These are phyloP conservation scores for Strigamia maritima DNA, from an alignment of 2,888 invertebrate species.

Conservation along the genomic window DNA sequence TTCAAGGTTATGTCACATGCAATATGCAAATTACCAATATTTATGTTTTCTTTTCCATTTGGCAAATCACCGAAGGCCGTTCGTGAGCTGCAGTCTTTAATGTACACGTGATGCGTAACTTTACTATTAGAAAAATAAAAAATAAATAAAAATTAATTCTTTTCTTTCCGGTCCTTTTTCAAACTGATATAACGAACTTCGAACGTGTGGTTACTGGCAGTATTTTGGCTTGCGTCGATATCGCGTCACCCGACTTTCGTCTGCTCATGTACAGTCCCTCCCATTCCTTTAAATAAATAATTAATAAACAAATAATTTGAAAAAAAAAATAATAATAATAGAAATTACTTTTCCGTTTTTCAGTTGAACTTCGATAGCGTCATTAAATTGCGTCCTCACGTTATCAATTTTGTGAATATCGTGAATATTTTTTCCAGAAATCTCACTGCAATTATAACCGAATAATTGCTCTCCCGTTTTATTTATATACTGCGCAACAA, in stretches of 20 bases:
- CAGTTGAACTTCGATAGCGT: constrained; percentile 51
- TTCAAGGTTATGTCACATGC: no score
- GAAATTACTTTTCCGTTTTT: constrained; percentile 53
- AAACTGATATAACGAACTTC: constrained; percentile 49
- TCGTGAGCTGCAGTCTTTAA: constrained; percentile 44
- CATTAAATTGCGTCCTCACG: constrained; percentile 50
- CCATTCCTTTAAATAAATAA: constrained; percentile 60
- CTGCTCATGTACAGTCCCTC: constrained; percentile 70
- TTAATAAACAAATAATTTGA: background rate
- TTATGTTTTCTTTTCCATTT: constrained; percentile 38
- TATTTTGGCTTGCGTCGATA: constrained; percentile 73
- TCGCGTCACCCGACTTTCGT: constrained; percentile 73
- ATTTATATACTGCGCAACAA: constrained; percentile 70
- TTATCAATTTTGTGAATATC: constrained; percentile 59
- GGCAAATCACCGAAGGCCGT: constrained; percentile 37
- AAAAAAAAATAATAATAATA: no score
- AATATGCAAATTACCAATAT: background rate
- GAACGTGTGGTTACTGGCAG: constrained; percentile 61
- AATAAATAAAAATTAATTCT: background rate
- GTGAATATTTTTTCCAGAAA: constrained; percentile 61
- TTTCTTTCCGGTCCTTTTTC: background rate
- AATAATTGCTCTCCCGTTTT: constrained; percentile 78
- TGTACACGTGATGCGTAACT: constrained; percentile 44
- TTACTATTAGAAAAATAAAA: constrained; percentile 21
- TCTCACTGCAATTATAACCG: constrained; percentile 67